phyloP scores from a whole-genome alignment of 2,888 invertebrate species.

The Erannis defoliaria region DNA sequence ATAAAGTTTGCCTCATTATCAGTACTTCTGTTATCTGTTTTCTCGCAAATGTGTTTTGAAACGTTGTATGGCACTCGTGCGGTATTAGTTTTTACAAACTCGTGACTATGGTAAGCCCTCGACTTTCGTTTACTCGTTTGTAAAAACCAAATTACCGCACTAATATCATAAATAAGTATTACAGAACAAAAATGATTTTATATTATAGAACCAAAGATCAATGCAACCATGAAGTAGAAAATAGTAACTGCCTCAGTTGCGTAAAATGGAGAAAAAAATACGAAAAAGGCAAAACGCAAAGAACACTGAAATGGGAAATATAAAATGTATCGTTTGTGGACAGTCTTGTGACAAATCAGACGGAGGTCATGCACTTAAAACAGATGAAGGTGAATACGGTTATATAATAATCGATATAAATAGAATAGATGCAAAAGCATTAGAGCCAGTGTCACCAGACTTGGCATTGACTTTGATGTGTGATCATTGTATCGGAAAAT shows the following conservation, averaged over 20 bases:
- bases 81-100: too few relatives aligned
- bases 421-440: neutral
- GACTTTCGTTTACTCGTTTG: too few relatives aligned
- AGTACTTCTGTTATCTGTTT: too few relatives aligned
- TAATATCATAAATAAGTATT: too few relatives aligned
- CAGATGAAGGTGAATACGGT: neutral
- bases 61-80: too few relatives aligned
- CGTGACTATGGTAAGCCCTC: too few relatives aligned
- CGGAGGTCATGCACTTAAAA: neutral
- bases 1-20: too few relatives aligned
- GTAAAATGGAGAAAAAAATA: neutral
- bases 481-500: neutral
- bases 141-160: too few relatives aligned
- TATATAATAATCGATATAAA: neutral
- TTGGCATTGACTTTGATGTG: neutral
- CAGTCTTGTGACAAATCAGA: neutral
- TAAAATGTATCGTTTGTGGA: neutral
- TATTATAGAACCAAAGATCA: neutral
- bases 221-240: neutral
- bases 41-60: too few relatives aligned
- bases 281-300: neutral
- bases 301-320: neutral
- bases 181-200: conserved; percentile 5
- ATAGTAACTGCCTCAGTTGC: neutral
- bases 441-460: neutral